A percentile compares a stretch with the other conserved stretches of the same genome.
phyloP scores from a whole-genome alignment of 2,113 vertebrate genomes.

The Clupea harengus region DNA sequence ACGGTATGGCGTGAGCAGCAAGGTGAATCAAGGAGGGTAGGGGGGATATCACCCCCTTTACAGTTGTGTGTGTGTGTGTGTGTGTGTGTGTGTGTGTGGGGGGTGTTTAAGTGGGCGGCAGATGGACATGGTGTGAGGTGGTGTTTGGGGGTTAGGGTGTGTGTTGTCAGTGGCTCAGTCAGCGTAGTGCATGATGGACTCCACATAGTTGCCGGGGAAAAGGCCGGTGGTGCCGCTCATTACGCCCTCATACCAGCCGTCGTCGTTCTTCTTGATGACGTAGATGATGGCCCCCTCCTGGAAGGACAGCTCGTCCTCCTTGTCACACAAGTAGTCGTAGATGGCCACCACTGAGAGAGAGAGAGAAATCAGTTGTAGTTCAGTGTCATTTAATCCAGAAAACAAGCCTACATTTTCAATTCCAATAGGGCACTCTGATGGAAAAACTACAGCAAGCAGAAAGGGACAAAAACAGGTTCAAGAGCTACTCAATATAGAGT shows the following conservation, averaged over 20 bases:
- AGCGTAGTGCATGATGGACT: constrained; percentile 99
- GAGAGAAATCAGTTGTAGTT: background rate
- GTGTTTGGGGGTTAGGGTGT: background rate
- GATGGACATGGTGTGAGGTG: background rate
- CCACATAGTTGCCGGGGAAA: constrained; percentile 97
- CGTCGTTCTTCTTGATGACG: constrained; percentile 99
- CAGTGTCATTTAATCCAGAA: background rate
- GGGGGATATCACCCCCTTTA: background rate
- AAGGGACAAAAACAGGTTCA: background rate
- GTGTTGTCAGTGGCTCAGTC: constrained; percentile 73
- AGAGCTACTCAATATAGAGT: too few relatives aligned
- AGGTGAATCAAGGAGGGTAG: background rate
- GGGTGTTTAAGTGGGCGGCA: background rate
- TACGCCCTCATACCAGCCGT: constrained; percentile 97
- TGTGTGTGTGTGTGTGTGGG: background rate
- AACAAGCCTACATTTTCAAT: background rate
- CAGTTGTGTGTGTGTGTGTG: background rate
- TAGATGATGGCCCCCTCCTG: constrained; percentile 99
- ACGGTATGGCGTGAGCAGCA: background rate
- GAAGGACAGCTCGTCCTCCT: constrained; percentile 98
- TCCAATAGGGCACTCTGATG: background rate
- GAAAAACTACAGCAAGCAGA: background rate
- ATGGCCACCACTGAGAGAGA: constrained; percentile 88
- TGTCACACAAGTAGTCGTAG: constrained; percentile 95
- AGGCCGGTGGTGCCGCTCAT: constrained; percentile 98